Conservation (phyloP, 2,113 vertebrate genomes). For the Tupaia chinensis region DNA sequence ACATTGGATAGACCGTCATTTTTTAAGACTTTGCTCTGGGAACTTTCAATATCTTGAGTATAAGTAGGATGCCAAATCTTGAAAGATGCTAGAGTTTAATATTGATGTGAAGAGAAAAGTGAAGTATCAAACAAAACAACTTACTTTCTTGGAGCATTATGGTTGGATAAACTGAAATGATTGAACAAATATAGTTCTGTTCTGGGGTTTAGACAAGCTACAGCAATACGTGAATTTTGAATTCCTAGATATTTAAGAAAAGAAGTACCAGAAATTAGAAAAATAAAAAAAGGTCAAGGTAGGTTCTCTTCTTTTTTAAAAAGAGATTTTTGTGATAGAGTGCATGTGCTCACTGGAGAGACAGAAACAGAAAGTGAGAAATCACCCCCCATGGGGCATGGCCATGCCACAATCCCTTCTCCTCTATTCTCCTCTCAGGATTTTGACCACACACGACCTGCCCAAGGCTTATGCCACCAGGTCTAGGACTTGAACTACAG, state of each 20-base stretch:
- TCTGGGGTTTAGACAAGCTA: neutral
- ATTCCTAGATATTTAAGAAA: neutral
- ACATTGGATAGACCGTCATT: neutral
- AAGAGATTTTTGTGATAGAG: no score
- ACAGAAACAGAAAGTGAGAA: no score
- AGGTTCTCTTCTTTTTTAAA: no score
- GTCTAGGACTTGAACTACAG: no score
- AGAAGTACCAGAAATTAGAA: neutral
- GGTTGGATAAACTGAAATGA: neutral
- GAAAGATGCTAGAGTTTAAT: neutral
- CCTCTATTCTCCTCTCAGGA: no score
- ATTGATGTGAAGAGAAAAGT: neutral
- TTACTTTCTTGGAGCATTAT: neutral
- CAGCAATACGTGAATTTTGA: neutral
- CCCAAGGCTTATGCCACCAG: no score
- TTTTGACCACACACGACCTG: no score
- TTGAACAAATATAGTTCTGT: neutral
- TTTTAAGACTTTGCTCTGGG: neutral
- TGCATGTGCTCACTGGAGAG: no score
- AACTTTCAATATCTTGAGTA: neutral
- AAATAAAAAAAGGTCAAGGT: neutral
- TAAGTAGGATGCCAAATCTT: neutral
- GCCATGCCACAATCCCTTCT: no score
- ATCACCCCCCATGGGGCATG: no score
- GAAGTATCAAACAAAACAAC: neutral